These are phyloP conservation scores for Caenorhabditis elegans DNA, from an alignment of 1,140 invertebrate species.

Conservation along the genomic window DNA sequence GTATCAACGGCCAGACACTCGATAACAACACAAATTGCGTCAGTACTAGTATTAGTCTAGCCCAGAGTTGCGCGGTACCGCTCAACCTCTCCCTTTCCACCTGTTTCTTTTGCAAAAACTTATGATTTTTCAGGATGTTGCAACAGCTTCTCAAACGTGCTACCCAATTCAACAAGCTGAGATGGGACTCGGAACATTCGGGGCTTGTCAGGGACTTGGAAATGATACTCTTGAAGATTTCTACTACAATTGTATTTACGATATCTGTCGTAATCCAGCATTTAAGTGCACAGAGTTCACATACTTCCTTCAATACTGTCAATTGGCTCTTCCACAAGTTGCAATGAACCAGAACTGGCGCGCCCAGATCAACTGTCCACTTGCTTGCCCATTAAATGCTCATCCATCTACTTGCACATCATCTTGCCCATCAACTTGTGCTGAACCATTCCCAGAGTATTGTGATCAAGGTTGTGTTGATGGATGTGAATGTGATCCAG, in stretches of 20 bases:
- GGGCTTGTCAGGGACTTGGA: constrained; percentile 39
- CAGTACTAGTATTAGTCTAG: constrained; percentile 2
- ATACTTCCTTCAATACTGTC: constrained; percentile 37
- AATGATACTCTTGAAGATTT: constrained; percentile 39
- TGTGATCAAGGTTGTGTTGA: constrained; percentile 42
- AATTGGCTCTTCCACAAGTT: constrained; percentile 21
- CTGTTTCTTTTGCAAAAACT: background rate
- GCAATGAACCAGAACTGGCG: constrained; percentile 23
- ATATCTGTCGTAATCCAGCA: constrained; percentile 41
- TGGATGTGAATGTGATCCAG: constrained; percentile 47
- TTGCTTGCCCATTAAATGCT: constrained; percentile 32
- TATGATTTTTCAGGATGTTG: constrained; percentile 12
- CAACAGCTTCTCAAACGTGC: constrained; percentile 5
- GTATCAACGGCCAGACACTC: constrained; percentile 38
- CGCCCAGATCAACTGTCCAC: background rate
- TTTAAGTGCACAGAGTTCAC: constrained; percentile 25
- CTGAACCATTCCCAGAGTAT: constrained; percentile 7
- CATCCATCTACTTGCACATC: constrained; percentile 41
- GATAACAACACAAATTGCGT: constrained; percentile 41
- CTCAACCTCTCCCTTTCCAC: background rate
- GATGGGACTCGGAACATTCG: constrained; percentile 41
- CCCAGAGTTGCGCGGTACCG: background rate
- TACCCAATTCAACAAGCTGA: constrained; percentile 42
- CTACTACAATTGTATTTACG: constrained; percentile 49
- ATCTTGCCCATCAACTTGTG: constrained; percentile 49